Conservation (phyloP, 2,888 invertebrate genomes). For the Ormyrus nitidulus region DNA sequence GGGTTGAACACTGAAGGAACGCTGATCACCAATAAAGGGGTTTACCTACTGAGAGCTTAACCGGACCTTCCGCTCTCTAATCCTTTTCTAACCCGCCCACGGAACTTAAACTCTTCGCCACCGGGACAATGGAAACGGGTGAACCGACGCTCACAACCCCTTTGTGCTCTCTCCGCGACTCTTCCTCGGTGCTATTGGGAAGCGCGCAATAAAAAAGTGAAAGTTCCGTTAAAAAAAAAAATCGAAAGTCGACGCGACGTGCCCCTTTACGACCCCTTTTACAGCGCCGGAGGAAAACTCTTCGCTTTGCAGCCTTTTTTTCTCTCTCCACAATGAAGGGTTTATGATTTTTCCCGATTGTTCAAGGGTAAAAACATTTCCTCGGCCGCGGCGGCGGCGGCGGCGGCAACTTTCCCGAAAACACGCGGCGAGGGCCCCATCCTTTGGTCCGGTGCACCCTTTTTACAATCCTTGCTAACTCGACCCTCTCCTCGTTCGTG, state of each 20-base stretch:
- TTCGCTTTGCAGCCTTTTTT: slow-evolving; percentile 31
- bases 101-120: slow-evolving; percentile 61
- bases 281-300: slow-evolving; percentile 44
- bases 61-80: slow-evolving; percentile 63
- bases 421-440: slow-evolving; percentile 55
- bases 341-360: slow-evolving; percentile 67
- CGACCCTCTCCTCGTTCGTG: slow-evolving; percentile 69
- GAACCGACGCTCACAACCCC: slow-evolving; percentile 63
- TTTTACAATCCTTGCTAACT: slow-evolving; percentile 70
- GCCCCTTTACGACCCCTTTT: slow-evolving; percentile 63
- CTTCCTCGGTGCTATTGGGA: slow-evolving; percentile 12
- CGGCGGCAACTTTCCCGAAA: slow-evolving; percentile 55
- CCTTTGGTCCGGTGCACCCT: slow-evolving; percentile 61
- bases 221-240: slow-evolving; percentile 60
- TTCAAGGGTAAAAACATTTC: slow-evolving; percentile 53
- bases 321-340: slow-evolving; percentile 62
- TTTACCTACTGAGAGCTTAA: slow-evolving; percentile 60
- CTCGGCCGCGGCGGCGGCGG: neutral
- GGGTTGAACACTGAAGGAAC: slow-evolving; percentile 69
- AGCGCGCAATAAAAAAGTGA: slow-evolving; percentile 62
- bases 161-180: slow-evolving; percentile 57
- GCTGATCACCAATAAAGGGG: slow-evolving; percentile 74
- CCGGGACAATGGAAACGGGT: slow-evolving; percentile 67
- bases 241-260: slow-evolving; percentile 43
- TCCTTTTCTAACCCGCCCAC: slow-evolving; percentile 69